Conservation (phyloP, 2,888 invertebrate genomes). For the Sinelater perroti region DNA sequence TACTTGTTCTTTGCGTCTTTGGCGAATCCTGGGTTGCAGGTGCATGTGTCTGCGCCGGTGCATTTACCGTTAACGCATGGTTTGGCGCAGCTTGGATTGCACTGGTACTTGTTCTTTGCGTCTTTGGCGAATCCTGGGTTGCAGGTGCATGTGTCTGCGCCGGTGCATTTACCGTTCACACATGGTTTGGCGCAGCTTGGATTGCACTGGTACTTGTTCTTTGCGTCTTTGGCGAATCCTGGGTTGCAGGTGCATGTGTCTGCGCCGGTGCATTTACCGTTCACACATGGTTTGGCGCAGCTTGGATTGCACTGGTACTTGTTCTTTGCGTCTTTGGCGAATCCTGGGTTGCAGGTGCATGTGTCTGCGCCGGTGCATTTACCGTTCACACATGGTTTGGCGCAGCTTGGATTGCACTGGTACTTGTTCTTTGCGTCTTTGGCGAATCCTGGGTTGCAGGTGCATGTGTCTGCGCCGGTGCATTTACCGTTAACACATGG, state of each 20-base stretch:
- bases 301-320: constrained; percentile 40
- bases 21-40: constrained; percentile 50
- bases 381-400: constrained; percentile 41
- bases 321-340: constrained; percentile 16
- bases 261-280: constrained; percentile 60
- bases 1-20: constrained; percentile 34
- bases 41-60: constrained; percentile 58
- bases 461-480: constrained; percentile 41
- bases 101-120: constrained; percentile 36
- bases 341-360: constrained; percentile 52
- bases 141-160: constrained; percentile 36
- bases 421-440: constrained; percentile 23
- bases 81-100: constrained; percentile 54
- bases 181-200: constrained; percentile 40
- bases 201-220: constrained; percentile 41
- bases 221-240: constrained; percentile 20
- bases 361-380: constrained; percentile 47
- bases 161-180: constrained; percentile 36
- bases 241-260: constrained; percentile 41
- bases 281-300: constrained; percentile 49
- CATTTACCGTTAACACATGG: constrained; percentile 59
- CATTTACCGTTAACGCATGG: constrained; percentile 59
- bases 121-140: constrained; percentile 21
- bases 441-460: constrained; percentile 39
- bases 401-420: constrained; percentile 57